Conservation (phyloP, 1,140 invertebrate genomes). For the Drosophila fuyamai region DNA sequence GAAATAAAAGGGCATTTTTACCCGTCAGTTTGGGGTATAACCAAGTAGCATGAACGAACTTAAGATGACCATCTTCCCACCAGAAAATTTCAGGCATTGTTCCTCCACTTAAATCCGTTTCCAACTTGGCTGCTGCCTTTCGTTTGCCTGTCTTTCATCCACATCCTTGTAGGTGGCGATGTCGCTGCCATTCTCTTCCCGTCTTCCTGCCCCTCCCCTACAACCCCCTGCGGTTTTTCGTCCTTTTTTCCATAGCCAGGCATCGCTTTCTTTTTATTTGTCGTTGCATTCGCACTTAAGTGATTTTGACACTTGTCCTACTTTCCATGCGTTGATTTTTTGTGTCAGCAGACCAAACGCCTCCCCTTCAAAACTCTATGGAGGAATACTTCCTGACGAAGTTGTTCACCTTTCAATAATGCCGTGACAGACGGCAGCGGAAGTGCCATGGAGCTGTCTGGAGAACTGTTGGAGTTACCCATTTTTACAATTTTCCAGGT, state of each 20-base stretch:
- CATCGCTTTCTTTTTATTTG: constrained; percentile 77
- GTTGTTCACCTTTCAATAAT: constrained; percentile 80
- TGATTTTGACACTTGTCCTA: constrained; percentile 81
- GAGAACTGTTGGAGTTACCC: constrained; percentile 27
- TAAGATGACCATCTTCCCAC: constrained; percentile 15
- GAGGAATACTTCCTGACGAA: constrained; percentile 49
- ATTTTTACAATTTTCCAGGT: constrained; percentile 11
- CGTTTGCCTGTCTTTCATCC: constrained; percentile 37
- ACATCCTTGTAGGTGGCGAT: constrained; percentile 56
- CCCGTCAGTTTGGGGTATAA: constrained; percentile 33
- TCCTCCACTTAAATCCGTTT: constrained; percentile 76
- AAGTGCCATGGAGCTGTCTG: constrained; percentile 38
- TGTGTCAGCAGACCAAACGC: constrained; percentile 64
- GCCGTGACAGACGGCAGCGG: constrained; percentile 39
- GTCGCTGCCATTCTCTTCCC: constrained; percentile 25
- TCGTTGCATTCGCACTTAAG: constrained; percentile 79
- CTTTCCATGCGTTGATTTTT: constrained; percentile 82
- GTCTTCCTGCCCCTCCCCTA: constrained; percentile 10
- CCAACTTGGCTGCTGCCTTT: constrained; percentile 63
- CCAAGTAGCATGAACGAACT: constrained; percentile 63
- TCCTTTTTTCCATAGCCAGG: constrained; percentile 21
- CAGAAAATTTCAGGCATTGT: constrained; percentile 60
- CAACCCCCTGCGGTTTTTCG: constrained; percentile 12
- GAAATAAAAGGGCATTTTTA: too few relatives aligned
- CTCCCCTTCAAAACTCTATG: constrained; percentile 6